These are phyloP conservation scores for Cyaniris semiargus DNA, from an alignment of 2,888 invertebrate species.

Conservation along the genomic window DNA sequence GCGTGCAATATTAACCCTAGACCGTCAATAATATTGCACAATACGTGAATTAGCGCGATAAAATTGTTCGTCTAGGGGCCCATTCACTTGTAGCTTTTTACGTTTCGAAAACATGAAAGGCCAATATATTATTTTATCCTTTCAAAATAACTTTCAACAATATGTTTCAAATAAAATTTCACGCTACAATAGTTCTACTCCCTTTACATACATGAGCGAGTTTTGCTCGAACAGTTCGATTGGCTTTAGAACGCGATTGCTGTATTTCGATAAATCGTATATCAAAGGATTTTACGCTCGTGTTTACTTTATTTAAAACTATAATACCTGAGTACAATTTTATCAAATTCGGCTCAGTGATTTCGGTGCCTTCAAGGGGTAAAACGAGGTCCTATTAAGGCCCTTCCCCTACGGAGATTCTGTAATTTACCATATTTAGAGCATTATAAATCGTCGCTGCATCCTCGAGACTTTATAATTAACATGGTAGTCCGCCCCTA, in stretches of 20 bases:
- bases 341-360: not conserved
- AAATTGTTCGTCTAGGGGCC: too few species aligned
- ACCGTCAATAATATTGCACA: too few species aligned
- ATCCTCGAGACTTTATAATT: too few species aligned
- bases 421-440: too few species aligned
- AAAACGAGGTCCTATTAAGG: too few species aligned
- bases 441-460: too few species aligned
- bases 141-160: not conserved
- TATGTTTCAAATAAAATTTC: not conserved
- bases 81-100: not conserved
- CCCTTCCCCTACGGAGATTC: too few species aligned
- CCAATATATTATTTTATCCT: not conserved
- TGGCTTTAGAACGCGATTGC: not conserved
- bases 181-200: not conserved
- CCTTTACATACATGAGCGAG: not conserved
- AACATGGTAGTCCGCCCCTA: too few species aligned
- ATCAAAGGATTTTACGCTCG: slow-evolving; percentile 5
- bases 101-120: not conserved
- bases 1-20: too few species aligned
- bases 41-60: too few species aligned
- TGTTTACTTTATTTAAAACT: not conserved
- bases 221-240: slow-evolving; percentile 1
- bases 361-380: too few species aligned
- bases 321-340: not conserved
- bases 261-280: not conserved